A percentile compares a stretch with the other conserved stretches of the same genome.
Evolutionary conservation across 2,797 vertebrate genomes (phyloP).

Genomic region (Sylvilagus floridanus): DNA sequence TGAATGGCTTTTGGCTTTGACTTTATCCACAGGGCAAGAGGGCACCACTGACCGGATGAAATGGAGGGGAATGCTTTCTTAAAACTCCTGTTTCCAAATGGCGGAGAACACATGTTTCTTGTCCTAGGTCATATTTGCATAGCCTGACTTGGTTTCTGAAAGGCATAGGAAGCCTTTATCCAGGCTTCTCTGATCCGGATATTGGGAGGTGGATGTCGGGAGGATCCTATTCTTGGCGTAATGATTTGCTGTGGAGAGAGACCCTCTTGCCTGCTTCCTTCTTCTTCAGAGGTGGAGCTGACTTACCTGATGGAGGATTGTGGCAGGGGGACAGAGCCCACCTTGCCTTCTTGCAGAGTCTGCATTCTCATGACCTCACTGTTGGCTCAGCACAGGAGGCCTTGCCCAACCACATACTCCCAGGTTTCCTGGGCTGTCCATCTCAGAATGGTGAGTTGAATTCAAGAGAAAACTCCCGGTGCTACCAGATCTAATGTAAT

Average conservation of each 20-base stretch:
- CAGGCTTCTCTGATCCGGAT: neutral
- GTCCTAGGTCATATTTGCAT: neutral
- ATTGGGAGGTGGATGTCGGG: neutral
- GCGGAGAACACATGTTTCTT: neutral
- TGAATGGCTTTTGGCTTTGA: neutral
- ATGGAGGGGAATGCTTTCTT: neutral
- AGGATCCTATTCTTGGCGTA: neutral
- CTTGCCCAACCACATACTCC: neutral
- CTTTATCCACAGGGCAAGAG: neutral
- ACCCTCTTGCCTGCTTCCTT: neutral
- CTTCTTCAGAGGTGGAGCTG: accelerated
- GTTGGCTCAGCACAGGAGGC: neutral
- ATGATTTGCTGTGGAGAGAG: neutral
- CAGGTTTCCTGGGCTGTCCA: neutral
- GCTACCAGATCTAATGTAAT: neutral
- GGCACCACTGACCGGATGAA: neutral
- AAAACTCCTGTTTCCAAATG: neutral
- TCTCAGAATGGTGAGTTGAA: neutral
- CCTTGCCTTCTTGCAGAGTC: neutral
- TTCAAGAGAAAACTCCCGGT: neutral
- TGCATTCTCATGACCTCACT: neutral
- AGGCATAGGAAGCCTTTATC: neutral
- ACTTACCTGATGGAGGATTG: neutral
- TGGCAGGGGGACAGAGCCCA: neutral
- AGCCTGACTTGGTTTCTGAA: neutral